A percentile compares a stretch with the other conserved stretches of the same genome.
These are phyloP conservation scores for Xenopus petersii DNA, from an alignment of 2,797 vertebrate species.

Conservation along the genomic window DNA sequence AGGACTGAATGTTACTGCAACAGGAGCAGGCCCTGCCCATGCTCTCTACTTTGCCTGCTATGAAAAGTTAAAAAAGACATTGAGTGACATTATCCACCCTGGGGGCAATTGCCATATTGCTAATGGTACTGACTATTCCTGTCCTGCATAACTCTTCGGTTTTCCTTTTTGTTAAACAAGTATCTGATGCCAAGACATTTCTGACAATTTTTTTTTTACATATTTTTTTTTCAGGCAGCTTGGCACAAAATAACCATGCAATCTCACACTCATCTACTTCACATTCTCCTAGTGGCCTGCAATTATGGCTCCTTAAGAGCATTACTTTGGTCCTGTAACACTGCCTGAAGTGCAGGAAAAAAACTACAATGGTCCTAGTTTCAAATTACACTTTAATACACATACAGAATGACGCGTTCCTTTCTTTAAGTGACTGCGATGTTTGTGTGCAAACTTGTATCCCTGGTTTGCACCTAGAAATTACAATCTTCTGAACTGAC, in stretches of 20 bases:
- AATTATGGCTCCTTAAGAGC: too few relatives aligned
- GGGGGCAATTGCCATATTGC: conserved; percentile 99
- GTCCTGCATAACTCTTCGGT: conserved; percentile 45
- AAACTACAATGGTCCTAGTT: too few relatives aligned
- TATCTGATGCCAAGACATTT: background rate
- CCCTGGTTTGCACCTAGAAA: too few relatives aligned
- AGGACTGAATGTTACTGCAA: conserved; percentile 89
- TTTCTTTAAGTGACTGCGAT: too few relatives aligned
- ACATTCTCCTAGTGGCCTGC: too few relatives aligned
- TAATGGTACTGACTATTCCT: conserved; percentile 86
- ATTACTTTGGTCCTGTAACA: too few relatives aligned
- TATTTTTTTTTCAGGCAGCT: background rate
- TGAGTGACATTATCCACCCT: conserved; percentile 93
- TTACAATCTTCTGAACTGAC: too few relatives aligned
- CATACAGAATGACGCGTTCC: too few relatives aligned
- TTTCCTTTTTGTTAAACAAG: background rate
- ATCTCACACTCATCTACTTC: background rate
- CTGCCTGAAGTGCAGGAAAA: too few relatives aligned
- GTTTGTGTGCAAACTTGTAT: too few relatives aligned
- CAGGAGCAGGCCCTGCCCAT: conserved; percentile 92
- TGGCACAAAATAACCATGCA: background rate
- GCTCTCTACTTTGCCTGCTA: conserved; percentile 98
- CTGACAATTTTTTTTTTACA: background rate
- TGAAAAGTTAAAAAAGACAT: conserved; percentile 96
- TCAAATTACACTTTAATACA: too few relatives aligned